A percentile compares a stretch with the other conserved stretches of the same genome.
Conservation (phyloP, 2,888 invertebrate genomes). For the Lysandra bellargus region DNA sequence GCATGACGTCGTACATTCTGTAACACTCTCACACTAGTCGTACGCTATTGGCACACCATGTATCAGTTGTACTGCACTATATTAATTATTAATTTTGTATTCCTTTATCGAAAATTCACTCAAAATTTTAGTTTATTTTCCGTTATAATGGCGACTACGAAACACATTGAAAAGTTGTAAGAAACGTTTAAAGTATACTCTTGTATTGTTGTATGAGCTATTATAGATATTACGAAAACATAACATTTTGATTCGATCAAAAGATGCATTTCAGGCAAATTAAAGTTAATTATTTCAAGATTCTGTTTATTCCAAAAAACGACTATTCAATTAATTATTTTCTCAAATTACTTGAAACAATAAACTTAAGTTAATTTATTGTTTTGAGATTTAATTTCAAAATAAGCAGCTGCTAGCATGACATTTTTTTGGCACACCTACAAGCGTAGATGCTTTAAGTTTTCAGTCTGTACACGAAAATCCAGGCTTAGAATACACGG, state of each 20-base stretch:
- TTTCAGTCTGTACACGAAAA: neutral
- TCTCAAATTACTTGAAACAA: neutral
- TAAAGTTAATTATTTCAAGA: neutral
- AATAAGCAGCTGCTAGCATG: neutral
- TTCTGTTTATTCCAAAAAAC: neutral
- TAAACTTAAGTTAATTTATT: neutral
- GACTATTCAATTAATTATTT: neutral
- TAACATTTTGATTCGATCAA: neutral
- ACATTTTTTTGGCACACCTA: neutral
- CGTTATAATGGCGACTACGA: neutral
- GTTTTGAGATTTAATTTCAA: neutral
- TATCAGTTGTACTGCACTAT: constrained; percentile 41
- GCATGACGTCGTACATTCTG: constrained; percentile 64
- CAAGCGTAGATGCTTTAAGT: neutral
- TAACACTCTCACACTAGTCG: constrained; percentile 49
- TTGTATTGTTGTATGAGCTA: neutral
- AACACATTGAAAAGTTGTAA: neutral
- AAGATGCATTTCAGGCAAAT: neutral
- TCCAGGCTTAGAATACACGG: neutral
- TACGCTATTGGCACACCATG: constrained; percentile 48
- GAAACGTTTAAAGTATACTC: neutral
- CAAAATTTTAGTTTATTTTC: neutral
- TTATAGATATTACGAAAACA: neutral
- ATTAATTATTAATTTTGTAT: constrained; percentile 14
- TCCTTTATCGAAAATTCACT: neutral